Evolutionary conservation across 2,797 vertebrate species (phyloP).

Genomic region (Pseudocheirus occidentalis): DNA sequence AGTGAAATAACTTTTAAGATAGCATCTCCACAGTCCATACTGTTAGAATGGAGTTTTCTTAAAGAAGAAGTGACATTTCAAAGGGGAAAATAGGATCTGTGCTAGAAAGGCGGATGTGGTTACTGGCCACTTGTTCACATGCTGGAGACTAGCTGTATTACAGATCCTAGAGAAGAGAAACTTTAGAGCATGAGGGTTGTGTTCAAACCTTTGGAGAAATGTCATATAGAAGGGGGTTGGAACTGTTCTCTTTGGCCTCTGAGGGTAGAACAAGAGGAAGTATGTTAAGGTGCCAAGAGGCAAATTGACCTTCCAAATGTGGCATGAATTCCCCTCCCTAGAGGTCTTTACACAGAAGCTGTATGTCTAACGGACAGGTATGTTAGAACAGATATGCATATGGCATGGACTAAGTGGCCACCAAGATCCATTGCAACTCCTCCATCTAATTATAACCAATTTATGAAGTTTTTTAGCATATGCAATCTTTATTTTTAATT

Average conservation of each 20-base stretch:
- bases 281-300: neutral
- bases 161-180: neutral
- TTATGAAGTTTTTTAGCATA: neutral
- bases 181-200: neutral
- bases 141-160: neutral
- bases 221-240: neutral
- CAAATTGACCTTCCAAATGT: neutral
- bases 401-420: neutral
- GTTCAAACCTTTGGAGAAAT: neutral
- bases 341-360: neutral
- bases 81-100: neutral
- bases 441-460: neutral
- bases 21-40: neutral
- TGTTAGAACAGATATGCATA: neutral
- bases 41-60: neutral
- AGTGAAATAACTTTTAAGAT: neutral
- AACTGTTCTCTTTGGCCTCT: neutral
- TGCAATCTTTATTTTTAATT: neutral
- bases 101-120: neutral
- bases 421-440: neutral
- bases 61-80: neutral
- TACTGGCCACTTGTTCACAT: neutral
- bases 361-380: neutral
- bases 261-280: neutral
- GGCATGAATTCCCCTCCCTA: neutral